Evolutionary conservation across 2,888 invertebrate species (phyloP).

Genomic region (Himalopsyche kuldschensis): DNA sequence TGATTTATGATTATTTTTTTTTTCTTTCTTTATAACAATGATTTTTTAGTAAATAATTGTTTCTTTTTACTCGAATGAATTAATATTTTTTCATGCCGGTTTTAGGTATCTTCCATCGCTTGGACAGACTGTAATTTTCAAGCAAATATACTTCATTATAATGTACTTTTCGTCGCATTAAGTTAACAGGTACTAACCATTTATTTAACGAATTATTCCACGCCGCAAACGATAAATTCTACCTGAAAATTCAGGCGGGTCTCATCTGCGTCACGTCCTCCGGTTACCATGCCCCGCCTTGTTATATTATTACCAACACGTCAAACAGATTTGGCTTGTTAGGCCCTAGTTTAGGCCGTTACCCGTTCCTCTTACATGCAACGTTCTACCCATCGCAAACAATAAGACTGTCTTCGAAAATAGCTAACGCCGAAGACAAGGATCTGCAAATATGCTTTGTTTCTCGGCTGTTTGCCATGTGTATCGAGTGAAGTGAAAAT

Average conservation of each 20-base stretch:
- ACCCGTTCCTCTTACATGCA: neutral
- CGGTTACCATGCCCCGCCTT: constrained; percentile 4
- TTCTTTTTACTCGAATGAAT: too few relatives aligned
- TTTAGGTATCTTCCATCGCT: too few relatives aligned
- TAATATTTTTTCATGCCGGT: too few relatives aligned
- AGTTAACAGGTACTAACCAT: too few relatives aligned
- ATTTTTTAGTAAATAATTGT: too few relatives aligned
- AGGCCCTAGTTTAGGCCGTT: constrained; percentile 5
- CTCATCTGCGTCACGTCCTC: constrained; percentile 7
- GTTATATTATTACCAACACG: constrained; percentile 12
- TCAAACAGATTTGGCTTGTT: constrained; percentile 18
- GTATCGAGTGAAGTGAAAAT: neutral
- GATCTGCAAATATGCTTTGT: neutral
- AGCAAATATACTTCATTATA: too few relatives aligned
- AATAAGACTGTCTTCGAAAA: neutral
- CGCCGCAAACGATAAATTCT: neutral
- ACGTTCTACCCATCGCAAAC: neutral
- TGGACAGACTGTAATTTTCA: too few relatives aligned
- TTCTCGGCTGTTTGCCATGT: neutral
- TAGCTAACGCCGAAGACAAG: neutral
- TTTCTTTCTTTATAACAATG: too few relatives aligned
- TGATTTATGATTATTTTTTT: too few relatives aligned
- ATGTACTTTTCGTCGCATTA: too few relatives aligned
- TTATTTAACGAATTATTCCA: neutral
- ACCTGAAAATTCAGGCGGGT: neutral